Conservation (phyloP, 1,140 invertebrate species). For the Trachelipus rathkii region DNA sequence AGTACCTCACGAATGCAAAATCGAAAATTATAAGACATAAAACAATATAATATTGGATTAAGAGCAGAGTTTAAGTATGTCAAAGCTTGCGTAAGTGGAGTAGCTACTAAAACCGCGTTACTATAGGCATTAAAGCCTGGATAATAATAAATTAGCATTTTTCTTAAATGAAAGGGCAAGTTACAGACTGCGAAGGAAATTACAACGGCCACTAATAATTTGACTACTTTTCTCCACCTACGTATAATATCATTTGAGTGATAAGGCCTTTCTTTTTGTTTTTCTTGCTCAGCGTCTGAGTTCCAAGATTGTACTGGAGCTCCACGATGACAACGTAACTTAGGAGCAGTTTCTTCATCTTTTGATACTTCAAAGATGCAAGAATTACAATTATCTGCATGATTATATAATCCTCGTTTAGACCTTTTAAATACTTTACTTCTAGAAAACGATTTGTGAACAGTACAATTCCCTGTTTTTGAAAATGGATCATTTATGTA, state of each 20-base stretch:
- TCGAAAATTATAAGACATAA: constrained; percentile 44
- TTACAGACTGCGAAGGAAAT: constrained; percentile 78
- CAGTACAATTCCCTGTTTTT: not conserved
- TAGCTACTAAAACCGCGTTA: constrained; percentile 31
- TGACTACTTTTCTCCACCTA: constrained; percentile 51
- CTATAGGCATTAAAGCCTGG: constrained; percentile 35
- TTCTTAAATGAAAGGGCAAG: constrained; percentile 74
- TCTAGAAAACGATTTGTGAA: not conserved
- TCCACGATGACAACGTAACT: not conserved
- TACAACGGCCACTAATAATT: constrained; percentile 76
- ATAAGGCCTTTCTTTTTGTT: constrained; percentile 29
- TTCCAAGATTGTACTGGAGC: not conserved
- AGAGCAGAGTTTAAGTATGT: constrained; percentile 41
- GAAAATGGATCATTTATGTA: not conserved
- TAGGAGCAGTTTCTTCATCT: not conserved
- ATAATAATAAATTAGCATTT: constrained; percentile 53
- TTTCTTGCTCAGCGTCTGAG: not conserved
- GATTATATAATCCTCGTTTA: too few species aligned
- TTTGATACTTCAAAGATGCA: not conserved
- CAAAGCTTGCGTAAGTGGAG: constrained; percentile 33
- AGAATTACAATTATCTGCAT: not conserved
- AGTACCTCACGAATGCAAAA: constrained; percentile 41
- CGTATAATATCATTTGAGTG: constrained; percentile 34
- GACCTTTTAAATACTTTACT: too few species aligned
- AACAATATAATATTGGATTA: constrained; percentile 41